These are phyloP conservation scores for Beroe forskalii DNA, from an alignment of 37 sponge, comb jelly and placozoan genomes.

Conservation along the genomic window DNA sequence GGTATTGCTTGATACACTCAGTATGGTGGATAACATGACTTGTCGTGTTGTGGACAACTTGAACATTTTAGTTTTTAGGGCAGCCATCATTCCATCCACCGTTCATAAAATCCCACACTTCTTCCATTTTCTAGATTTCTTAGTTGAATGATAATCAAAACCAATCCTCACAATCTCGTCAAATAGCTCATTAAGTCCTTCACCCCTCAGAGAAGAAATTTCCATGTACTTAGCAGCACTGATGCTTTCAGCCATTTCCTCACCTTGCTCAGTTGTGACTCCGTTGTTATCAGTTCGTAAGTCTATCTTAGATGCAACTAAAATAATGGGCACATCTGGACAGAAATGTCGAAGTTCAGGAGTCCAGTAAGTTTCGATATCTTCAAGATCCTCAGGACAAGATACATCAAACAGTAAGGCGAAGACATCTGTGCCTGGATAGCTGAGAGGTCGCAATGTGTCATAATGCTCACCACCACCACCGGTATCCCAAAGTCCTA, in stretches of 20 bases:
- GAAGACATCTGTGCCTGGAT: slow-evolving; percentile 11
- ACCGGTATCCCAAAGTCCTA: slow-evolving; percentile 5
- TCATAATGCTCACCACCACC: slow-evolving; percentile 30
- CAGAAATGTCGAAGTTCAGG: neutral
- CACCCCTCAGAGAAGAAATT: neutral
- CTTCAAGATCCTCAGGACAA: neutral
- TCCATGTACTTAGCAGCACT: too few species aligned
- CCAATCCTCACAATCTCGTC: neutral
- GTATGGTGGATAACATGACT: too few species aligned
- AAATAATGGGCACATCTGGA: slow-evolving; percentile 1
- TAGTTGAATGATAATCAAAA: neutral
- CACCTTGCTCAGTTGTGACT: neutral
- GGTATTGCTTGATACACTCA: too few species aligned
- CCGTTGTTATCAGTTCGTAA: neutral
- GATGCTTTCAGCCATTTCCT: neutral
- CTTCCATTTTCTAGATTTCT: neutral
- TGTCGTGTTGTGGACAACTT: too few species aligned
- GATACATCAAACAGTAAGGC: neutral
- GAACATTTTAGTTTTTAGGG: neutral
- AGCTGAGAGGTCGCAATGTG: neutral
- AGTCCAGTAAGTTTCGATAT: neutral
- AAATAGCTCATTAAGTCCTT: neutral
- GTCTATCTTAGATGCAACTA: neutral
- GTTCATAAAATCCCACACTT: neutral
- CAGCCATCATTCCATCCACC: neutral